phyloP scores from a whole-genome alignment of 2,113 vertebrate genomes.

The Chascanopsetta lugubris region DNA sequence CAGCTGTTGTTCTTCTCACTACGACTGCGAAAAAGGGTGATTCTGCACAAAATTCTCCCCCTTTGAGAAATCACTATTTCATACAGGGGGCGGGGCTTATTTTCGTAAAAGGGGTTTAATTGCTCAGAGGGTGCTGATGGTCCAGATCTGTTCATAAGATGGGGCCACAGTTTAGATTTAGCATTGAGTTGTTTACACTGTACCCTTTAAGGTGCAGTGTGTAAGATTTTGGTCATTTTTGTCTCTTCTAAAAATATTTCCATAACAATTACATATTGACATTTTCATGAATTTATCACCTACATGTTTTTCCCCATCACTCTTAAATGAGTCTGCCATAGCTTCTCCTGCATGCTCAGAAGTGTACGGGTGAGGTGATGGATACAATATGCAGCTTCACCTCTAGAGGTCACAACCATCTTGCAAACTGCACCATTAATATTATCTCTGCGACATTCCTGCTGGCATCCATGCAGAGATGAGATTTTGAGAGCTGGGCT shows the following conservation, averaged over 20 bases:
- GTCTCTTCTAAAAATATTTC: too few relatives aligned
- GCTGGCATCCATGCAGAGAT: constrained; percentile 46
- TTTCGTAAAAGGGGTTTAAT: constrained; percentile 40
- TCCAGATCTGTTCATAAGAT: constrained; percentile 40
- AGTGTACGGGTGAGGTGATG: too few relatives aligned
- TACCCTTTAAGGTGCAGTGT: too few relatives aligned
- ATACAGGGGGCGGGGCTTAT: constrained; percentile 11
- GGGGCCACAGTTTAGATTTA: constrained; percentile 43
- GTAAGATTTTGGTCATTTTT: constrained; percentile 53
- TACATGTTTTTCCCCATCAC: too few relatives aligned
- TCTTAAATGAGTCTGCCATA: too few relatives aligned
- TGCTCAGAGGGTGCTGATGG: constrained; percentile 28
- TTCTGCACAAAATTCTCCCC: constrained; percentile 24
- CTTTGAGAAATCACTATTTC: constrained; percentile 15
- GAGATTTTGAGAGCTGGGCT: constrained; percentile 43
- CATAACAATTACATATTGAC: too few relatives aligned
- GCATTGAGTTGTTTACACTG: too few relatives aligned
- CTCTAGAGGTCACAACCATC: too few relatives aligned
- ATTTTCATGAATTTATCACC: too few relatives aligned
- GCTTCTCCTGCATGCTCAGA: too few relatives aligned
- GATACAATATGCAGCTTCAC: too few relatives aligned
- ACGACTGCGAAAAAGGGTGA: constrained; percentile 26
- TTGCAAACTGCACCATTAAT: too few relatives aligned
- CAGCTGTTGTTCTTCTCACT: constrained; percentile 19
- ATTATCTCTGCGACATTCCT: constrained; percentile 52